Base-by-base conservation (phyloP, 2,113 vertebrate species). In the Dermatemys mawii region DNA sequence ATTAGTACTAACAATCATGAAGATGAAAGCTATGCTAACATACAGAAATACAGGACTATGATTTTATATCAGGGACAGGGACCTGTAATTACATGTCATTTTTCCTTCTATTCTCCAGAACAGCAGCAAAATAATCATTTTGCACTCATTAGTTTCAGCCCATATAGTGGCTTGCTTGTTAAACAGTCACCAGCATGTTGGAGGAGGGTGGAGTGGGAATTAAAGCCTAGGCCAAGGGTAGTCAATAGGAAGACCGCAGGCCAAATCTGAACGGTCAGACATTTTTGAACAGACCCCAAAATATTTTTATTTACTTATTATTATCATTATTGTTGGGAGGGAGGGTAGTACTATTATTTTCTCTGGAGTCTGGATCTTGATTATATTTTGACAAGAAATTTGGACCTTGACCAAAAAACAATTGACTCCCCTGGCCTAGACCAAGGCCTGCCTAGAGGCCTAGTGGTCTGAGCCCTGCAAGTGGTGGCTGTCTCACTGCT, bases 1-100 rank as follows among this genome's bases (percentile, higher is more conserved):
- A 12, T 86, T 96, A 87, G 49, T 29, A 26, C 67, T 85, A 94
- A 91, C 57, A 78, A 87, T 73, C 41, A 91, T 82, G 83, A 92
- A 79, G 22, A n/a, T 44, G 76, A 88, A 91, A 86, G 41, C n/a
- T 79, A 67, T 93, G 80, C 38, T 92, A 90, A 84, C 6, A 22
- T 9, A 81, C 3, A 86, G 41, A 55, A 54, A 86, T 84, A n/a
- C 35, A 76, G 48, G 44, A 54, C 11, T 1, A 0, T 12, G 70
- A 44, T 48, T 94, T 92, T 83, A 26, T 44, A 38, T 13, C 27
- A 21, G 51, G 60, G 46, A 24, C 24, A 73, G 44, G 6, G 2
- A 70, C 44, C 92, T 90, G 8, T 78, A 84, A 54, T 19, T 27
- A 73, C 63, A 38, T 78, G 22, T 84, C 38, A 83, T 60, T 78